Conservation (phyloP, 2,113 vertebrate genomes). For the Sula dactylatra region DNA sequence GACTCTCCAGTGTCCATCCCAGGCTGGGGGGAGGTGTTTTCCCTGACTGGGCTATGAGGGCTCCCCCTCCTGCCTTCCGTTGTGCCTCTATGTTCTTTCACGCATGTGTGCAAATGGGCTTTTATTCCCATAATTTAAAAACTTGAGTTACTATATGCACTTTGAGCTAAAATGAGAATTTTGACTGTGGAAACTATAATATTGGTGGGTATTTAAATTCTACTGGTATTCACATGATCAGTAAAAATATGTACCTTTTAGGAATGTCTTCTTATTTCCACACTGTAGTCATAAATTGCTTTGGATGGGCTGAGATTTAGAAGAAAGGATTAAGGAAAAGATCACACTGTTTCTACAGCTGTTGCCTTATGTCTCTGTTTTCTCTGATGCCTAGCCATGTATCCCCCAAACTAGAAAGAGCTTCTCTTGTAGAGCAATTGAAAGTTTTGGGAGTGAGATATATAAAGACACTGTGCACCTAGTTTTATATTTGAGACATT, state of each 20-base stretch:
- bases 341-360: slow-evolving; percentile 28
- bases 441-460: background rate
- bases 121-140: background rate
- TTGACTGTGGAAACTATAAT: background rate
- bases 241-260: background rate
- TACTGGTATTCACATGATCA: background rate
- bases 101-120: rapidly evolving
- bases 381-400: background rate
- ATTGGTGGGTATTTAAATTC: background rate
- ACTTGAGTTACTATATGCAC: background rate
- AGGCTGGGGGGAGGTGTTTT: background rate
- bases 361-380: slow-evolving; percentile 35
- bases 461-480: background rate
- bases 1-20: background rate
- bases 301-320: background rate
- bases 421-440: background rate
- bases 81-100: rapidly evolving
- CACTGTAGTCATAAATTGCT: background rate
- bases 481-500: background rate
- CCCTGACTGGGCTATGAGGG: background rate
- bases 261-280: background rate
- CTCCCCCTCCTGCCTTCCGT: background rate
- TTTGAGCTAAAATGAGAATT: background rate
- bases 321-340: slow-evolving; percentile 23
- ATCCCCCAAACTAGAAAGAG: background rate